These are phyloP conservation scores for Blennius ocellaris DNA, from an alignment of 2,113 vertebrate genomes.

Conservation along the genomic window DNA sequence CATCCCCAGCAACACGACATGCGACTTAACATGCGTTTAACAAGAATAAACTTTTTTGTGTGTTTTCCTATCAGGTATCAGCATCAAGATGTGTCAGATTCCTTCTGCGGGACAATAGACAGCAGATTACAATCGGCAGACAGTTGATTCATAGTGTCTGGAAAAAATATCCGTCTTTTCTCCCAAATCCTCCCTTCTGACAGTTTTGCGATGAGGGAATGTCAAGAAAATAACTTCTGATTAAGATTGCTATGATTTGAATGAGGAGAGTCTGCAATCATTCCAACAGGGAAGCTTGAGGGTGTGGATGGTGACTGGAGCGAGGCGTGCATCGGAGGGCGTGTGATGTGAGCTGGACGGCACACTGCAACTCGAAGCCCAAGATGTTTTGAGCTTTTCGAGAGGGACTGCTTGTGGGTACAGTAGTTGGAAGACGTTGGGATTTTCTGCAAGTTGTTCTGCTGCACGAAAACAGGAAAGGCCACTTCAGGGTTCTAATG, in stretches of 20 bases:
- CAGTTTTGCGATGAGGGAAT: slow-evolving; percentile 1
- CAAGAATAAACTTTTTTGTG: neutral
- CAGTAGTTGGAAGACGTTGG: neutral
- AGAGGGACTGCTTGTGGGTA: neutral
- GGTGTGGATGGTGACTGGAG: slow-evolving; percentile 50
- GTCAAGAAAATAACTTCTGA: slow-evolving; percentile 18
- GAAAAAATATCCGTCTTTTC: slow-evolving; percentile 5
- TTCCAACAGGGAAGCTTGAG: slow-evolving; percentile 10
- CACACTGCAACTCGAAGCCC: neutral
- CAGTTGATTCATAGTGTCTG: neutral
- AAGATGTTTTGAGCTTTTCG: slow-evolving; percentile 6
- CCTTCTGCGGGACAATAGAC: neutral
- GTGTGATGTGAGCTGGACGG: slow-evolving; percentile 27
- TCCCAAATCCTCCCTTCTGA: slow-evolving; percentile 2
- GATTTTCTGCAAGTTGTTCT: slow-evolving; percentile 8
- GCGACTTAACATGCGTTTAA: too few relatives aligned
- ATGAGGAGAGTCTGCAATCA: slow-evolving; percentile 39
- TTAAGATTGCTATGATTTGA: slow-evolving; percentile 21
- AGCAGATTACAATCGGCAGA: neutral
- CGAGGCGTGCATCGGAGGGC: slow-evolving; percentile 17
- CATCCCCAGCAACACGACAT: too few relatives aligned
- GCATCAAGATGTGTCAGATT: neutral
- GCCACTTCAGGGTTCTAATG: neutral
- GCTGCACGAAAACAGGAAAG: slow-evolving; percentile 3
- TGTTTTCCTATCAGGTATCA: neutral